These are phyloP conservation scores for Patella depressa DNA, from an alignment of 2,888 invertebrate species.

Conservation along the genomic window DNA sequence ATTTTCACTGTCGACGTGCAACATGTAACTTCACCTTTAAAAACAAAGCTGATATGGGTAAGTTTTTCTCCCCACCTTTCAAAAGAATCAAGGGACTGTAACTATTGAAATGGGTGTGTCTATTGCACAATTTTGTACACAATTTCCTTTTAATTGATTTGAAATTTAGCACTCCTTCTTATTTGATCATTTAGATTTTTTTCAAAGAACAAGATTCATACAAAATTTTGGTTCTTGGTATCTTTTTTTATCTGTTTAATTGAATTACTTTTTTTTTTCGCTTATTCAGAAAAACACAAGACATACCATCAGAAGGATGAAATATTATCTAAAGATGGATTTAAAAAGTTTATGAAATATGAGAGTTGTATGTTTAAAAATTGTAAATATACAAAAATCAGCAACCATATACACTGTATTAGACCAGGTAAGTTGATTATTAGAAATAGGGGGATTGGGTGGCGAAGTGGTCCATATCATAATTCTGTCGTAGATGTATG, in stretches of 20 bases:
- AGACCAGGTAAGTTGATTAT: conserved; percentile 73
- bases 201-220: too few relatives aligned
- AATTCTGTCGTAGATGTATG: too few relatives aligned
- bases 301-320: conserved; percentile 98
- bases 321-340: conserved; percentile 93
- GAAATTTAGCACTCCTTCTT: too few relatives aligned
- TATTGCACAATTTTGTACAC: too few relatives aligned
- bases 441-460: too few relatives aligned
- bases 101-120: too few relatives aligned
- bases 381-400: conserved; percentile 93
- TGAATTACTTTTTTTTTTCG: background rate
- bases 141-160: too few relatives aligned
- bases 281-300: conserved; percentile 93
- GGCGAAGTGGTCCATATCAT: too few relatives aligned
- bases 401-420: conserved; percentile 99
- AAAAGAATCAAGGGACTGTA: too few relatives aligned
- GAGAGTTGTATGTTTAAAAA: conserved; percentile 92
- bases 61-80: conserved; percentile 65
- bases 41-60: conserved; percentile 99
- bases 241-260: background rate
- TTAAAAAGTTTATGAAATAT: conserved; percentile 98
- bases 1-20: conserved; percentile 93
- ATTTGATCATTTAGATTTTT: too few relatives aligned
- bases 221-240: too few relatives aligned
- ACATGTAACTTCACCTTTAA: conserved; percentile 97